Evolutionary conservation across 2,113 vertebrate species (phyloP), one percentile per base, ranked within the genome.

Genomic region (Miniopterus natalensis): DNA sequence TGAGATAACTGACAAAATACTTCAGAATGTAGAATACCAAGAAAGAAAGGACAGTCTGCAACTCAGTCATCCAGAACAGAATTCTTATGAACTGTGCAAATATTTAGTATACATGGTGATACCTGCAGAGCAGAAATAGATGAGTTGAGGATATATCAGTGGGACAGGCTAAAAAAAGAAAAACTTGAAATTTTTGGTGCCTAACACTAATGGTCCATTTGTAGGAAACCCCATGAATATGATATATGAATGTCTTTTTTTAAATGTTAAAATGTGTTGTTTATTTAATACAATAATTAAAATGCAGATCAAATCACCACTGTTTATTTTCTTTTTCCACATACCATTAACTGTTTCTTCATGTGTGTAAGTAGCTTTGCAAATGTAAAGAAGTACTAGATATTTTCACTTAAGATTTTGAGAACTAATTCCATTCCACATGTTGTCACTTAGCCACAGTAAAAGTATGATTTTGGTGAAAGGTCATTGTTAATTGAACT

Each of bases 341-440:
- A 14, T 97, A 96, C 47, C 91, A 90, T 98, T 96, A 92, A 97
- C 96, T 94, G 97, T 96, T 97, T 86, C 95, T 94, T 97, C 71
- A 97, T 96, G 83, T 97, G 81, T 98, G 87, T 98, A 98, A 98
- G 75, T 97, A 96, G 47, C 86, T 92, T 98, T 97, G 92, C 93
- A 95, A 90, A 49, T 98, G 53, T 97, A 97, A 84, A 90, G 36
- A 89, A 94, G 40, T 97, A 96, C 90, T 98, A 98, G 95, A 81
- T 98, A 84, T 94, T 96, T 98, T 98, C 97, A 98, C 97, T 97
- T 98, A 97, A 97, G 96, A 94, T 98, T 98, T 98, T 98, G 95
- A 98, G 92, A 98, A 91, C 97, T 98, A 84, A 98, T 74, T 98
- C 93, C 98, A 98, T 98, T 99, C 98, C 98, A 98, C 98, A 96